phyloP scores from a whole-genome alignment of 2,113 vertebrate genomes.

The Myotis yumanensis region DNA sequence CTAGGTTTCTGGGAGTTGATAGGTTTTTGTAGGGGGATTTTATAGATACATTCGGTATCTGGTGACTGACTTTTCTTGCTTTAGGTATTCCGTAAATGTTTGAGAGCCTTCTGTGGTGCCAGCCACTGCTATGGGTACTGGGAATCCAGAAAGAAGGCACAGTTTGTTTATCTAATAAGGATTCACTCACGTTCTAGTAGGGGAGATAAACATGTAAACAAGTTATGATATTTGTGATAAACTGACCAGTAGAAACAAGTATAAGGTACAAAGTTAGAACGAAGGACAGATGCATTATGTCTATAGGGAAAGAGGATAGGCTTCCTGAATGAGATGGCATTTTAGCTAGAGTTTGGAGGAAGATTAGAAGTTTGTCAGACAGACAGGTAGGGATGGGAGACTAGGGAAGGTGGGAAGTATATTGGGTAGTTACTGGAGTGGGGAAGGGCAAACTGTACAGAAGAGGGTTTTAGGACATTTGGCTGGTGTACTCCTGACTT shows the following conservation, averaged over 20 bases:
- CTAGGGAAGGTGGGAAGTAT: not conserved
- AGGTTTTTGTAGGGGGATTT: not conserved
- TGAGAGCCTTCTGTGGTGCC: not conserved
- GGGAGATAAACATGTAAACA: not conserved
- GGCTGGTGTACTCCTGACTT: not conserved
- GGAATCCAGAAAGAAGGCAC: not conserved
- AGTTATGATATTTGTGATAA: not conserved
- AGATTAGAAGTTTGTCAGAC: not conserved
- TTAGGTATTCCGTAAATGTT: not conserved
- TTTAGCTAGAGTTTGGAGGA: conserved; percentile 25
- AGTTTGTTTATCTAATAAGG: not conserved
- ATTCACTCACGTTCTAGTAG: not conserved
- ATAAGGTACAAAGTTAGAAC: not conserved
- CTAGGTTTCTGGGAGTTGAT: not conserved
- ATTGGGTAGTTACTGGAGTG: not conserved
- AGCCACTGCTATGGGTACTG: not conserved
- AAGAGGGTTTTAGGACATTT: not conserved
- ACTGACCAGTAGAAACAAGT: conserved; percentile 26
- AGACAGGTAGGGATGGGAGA: not conserved
- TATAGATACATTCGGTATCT: not conserved
- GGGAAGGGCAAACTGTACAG: not conserved
- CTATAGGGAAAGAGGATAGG: not conserved
- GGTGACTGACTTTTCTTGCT: not conserved
- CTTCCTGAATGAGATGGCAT: conserved; percentile 31
- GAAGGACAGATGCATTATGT: not conserved